Conservation (phyloP, 2,888 invertebrate species). For the Caenorhabditis sp. region DNA sequence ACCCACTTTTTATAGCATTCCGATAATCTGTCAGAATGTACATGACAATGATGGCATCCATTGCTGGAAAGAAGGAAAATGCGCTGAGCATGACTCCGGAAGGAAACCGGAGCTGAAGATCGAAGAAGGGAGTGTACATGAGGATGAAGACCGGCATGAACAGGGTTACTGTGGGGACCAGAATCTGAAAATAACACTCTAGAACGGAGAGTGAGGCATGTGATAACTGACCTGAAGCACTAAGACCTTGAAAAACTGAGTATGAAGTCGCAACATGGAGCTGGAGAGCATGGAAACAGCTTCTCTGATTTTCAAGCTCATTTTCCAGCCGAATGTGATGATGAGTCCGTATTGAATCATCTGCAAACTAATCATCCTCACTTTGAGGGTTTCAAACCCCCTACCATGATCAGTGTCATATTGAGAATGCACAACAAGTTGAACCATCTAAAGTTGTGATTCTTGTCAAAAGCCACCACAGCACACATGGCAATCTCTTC, state of each 20-base stretch:
- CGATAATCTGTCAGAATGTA: conserved; percentile 44
- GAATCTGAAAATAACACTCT: conserved; percentile 28
- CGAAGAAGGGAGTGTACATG: conserved; percentile 28
- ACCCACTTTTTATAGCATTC: conserved; percentile 38
- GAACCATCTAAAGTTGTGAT: conserved; percentile 16
- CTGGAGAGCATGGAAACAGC: conserved; percentile 10
- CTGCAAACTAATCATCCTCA: conserved; percentile 8
- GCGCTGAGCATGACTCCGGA: conserved; percentile 41
- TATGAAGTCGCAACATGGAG: conserved; percentile 10
- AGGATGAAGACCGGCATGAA: conserved; percentile 38
- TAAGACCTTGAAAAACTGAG: conserved; percentile 26
- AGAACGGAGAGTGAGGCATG: not conserved
- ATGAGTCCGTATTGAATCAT: conserved; percentile 29
- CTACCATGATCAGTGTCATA: conserved; percentile 30
- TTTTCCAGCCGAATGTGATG: conserved; percentile 29
- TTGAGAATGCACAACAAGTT: conserved; percentile 36
- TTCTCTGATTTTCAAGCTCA: conserved; percentile 29
- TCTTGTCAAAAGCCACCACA: conserved; percentile 29
- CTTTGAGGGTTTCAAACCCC: not conserved
- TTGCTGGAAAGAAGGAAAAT: conserved; percentile 38
- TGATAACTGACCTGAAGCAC: no score
- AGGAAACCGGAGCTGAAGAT: conserved; percentile 22
- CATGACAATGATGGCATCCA: conserved; percentile 52
- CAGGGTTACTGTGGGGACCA: conserved; percentile 28
- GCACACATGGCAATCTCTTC: conserved; percentile 47